phyloP scores from a whole-genome alignment of 2,888 invertebrate genomes.

The Oscheius myriophilus region DNA sequence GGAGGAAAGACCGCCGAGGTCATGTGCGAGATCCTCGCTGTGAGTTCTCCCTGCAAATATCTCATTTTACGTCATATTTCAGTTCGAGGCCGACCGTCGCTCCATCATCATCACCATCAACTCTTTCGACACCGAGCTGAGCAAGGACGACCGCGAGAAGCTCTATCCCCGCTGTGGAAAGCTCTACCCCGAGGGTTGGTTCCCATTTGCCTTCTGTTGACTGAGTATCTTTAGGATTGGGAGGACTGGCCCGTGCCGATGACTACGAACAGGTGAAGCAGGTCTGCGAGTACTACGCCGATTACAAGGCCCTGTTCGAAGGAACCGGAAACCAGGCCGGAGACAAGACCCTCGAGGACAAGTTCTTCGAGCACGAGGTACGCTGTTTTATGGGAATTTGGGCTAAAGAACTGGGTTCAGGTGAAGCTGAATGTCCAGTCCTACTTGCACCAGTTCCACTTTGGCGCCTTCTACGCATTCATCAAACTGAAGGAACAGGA shows the following conservation, averaged over 20 bases:
- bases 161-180: constrained; percentile 84
- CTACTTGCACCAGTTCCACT: constrained; percentile 98
- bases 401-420: constrained; percentile 73
- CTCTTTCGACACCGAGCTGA: constrained; percentile 97
- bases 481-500: constrained; percentile 89
- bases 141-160: constrained; percentile 96
- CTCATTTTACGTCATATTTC: constrained; percentile 29
- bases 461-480: constrained; percentile 98
- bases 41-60: constrained; percentile 76
- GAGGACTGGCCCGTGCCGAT: constrained; percentile 92
- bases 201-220: not conserved
- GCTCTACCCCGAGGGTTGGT: constrained; percentile 75
- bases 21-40: constrained; percentile 98
- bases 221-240: constrained; percentile 74
- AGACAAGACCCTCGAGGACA: constrained; percentile 98
- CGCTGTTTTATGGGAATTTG: constrained; percentile 26
- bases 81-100: constrained; percentile 99
- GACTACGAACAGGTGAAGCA: constrained; percentile 99
- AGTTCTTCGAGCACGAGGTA: constrained; percentile 99
- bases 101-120: constrained; percentile 99
- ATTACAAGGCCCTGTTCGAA: constrained; percentile 93
- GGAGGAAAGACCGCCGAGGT: constrained; percentile 97
- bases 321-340: constrained; percentile 95
- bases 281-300: constrained; percentile 96
- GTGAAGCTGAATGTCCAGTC: constrained; percentile 93